Evolutionary conservation across 2,888 invertebrate genomes (phyloP).

Genomic region (Andrena marginata): DNA sequence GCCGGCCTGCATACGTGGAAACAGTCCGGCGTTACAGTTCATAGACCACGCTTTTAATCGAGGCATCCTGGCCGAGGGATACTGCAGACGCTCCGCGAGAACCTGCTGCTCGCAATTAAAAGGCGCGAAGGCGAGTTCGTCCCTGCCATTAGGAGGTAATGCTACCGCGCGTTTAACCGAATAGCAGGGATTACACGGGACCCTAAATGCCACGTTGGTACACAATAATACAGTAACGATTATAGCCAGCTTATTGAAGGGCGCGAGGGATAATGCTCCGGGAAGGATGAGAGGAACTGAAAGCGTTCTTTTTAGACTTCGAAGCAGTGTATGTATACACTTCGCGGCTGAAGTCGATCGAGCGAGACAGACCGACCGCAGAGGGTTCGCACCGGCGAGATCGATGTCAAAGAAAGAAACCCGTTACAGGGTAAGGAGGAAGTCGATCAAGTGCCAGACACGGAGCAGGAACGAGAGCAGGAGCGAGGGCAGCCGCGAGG

Average conservation of each 20-base stretch:
- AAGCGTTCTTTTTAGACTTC: no score
- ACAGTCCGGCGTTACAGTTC: background rate
- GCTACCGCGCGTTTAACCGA: conserved; percentile 27
- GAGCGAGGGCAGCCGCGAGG: conserved; percentile 1
- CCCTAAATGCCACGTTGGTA: conserved; percentile 25
- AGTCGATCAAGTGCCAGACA: conserved; percentile 44
- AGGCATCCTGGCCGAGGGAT: conserved; percentile 4
- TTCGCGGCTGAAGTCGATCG: background rate
- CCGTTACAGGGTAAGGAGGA: conserved; percentile 43
- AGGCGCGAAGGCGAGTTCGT: conserved; percentile 36
- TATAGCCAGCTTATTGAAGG: conserved; percentile 16
- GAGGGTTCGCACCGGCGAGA: conserved; percentile 28
- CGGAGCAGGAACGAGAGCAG: background rate
- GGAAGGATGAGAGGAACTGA: no score
- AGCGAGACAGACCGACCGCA: conserved; percentile 11
- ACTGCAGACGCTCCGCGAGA: conserved; percentile 7
- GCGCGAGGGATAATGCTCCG: background rate
- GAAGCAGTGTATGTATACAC: no score
- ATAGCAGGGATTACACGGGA: conserved; percentile 44
- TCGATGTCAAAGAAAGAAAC: conserved; percentile 50
- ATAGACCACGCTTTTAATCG: conserved; percentile 1
- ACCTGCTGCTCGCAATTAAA: conserved; percentile 15
- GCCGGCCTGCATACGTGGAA: background rate
- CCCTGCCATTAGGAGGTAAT: conserved; percentile 21
- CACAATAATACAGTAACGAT: conserved; percentile 4